phyloP scores from a whole-genome alignment of 2,797 vertebrate species.

The Anomalospiza imberbis region DNA sequence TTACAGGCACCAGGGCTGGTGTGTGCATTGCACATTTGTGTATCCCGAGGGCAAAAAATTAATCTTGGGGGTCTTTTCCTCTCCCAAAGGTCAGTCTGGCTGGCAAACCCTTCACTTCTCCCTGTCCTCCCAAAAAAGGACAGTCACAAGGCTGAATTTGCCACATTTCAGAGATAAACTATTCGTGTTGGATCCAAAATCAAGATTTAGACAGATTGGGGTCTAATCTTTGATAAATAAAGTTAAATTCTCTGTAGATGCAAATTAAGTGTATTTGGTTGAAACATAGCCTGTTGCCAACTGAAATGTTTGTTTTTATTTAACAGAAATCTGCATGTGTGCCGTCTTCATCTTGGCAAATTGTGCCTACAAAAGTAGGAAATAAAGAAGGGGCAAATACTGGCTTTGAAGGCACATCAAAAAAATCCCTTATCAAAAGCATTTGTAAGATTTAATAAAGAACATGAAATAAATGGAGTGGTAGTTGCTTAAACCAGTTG shows the following conservation, averaged over 20 bases:
- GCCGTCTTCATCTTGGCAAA: not conserved
- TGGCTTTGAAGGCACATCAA: not conserved
- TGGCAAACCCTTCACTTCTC: not conserved
- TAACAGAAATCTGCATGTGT: not conserved
- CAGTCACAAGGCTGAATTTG: not conserved
- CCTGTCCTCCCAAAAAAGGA: not conserved
- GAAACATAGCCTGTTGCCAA: not conserved
- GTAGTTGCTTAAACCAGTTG: not conserved
- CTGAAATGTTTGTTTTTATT: slow-evolving; percentile 8
- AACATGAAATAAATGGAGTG: not conserved
- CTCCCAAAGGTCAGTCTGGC: not conserved
- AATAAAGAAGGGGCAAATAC: not conserved
- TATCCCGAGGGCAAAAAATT: not conserved
- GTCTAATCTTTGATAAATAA: not conserved
- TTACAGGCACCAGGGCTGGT: not conserved
- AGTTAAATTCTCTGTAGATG: not conserved
- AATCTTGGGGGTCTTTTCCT: not conserved
- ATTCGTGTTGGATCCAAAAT: not conserved
- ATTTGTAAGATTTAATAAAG: not conserved
- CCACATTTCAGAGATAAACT: not conserved
- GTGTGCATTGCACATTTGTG: not conserved
- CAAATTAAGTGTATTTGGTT: not conserved
- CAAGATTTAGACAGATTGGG: not conserved
- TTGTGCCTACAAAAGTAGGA: not conserved
- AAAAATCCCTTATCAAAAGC: not conserved